Percentiles rank a stretch among this genome's conserved stretches.
Evolutionary conservation across 1,140 invertebrate species (phyloP).

Genomic region (Drosophila ogumai): DNA sequence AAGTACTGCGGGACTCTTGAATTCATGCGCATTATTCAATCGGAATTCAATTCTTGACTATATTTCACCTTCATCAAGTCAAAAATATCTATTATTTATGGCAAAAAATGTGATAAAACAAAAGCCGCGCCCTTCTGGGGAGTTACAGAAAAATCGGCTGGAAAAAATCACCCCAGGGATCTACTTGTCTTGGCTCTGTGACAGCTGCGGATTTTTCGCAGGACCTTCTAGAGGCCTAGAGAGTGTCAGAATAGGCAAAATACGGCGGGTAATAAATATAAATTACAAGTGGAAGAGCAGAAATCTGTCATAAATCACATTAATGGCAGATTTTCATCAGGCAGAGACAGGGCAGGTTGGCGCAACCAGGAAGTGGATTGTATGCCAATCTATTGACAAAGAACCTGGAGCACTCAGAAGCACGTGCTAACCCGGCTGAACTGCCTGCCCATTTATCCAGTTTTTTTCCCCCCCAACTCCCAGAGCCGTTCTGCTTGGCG

Average conservation of each 20-base stretch:
- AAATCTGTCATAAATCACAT: conserved; percentile 66
- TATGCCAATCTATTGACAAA: conserved; percentile 46
- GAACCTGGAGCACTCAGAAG: conserved; percentile 7
- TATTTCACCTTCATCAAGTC: conserved; percentile 7
- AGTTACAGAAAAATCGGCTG: background rate
- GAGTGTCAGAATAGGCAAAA: conserved; percentile 27
- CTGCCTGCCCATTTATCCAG: conserved; percentile 12
- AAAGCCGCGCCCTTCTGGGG: background rate
- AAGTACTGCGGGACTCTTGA: background rate
- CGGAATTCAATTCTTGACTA: background rate
- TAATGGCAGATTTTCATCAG: conserved; percentile 64
- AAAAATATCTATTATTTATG: conserved; percentile 4
- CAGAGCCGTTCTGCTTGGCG: conserved; percentile 27
- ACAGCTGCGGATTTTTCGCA: conserved; percentile 23
- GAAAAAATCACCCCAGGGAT: conserved; percentile 29
- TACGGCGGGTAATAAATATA: conserved; percentile 59
- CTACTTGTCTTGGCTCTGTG: conserved; percentile 27
- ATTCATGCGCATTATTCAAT: background rate
- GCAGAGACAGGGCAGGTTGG: conserved; percentile 20
- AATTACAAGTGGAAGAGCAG: conserved; percentile 43
- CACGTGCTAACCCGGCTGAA: conserved; percentile 37
- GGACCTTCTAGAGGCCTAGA: conserved; percentile 7
- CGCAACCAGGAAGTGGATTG: conserved; percentile 34
- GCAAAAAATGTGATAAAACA: conserved; percentile 6
- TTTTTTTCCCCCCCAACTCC: background rate